phyloP scores from a whole-genome alignment of 2,113 vertebrate genomes.

The Spea bombifrons region DNA sequence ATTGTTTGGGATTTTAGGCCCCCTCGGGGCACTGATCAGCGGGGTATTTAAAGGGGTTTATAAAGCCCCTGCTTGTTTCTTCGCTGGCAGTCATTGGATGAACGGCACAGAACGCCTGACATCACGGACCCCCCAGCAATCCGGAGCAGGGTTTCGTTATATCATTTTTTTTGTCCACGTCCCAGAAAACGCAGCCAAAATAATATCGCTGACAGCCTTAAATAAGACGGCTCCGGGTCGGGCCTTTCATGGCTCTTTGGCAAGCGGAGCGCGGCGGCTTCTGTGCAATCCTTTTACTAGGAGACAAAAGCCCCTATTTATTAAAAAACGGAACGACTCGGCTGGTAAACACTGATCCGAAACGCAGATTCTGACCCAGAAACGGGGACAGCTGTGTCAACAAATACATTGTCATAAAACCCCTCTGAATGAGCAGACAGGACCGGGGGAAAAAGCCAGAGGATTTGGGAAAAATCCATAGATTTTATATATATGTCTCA shows the following conservation, averaged over 20 bases:
- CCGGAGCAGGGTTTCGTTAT: conserved; percentile 1
- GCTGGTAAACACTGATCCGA: not conserved
- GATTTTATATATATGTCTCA: not conserved
- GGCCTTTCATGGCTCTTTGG: conserved; percentile 16
- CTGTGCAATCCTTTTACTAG: conserved; percentile 12
- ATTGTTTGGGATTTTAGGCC: no score
- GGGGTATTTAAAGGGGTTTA: no score
- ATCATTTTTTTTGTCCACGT: not conserved
- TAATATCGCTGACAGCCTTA: not conserved
- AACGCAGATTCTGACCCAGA: not conserved
- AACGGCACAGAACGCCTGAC: not conserved
- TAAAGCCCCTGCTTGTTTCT: no score
- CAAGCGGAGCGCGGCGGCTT: conserved; percentile 6
- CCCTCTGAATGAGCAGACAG: not conserved
- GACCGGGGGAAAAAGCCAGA: not conserved
- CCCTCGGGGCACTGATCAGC: no score
- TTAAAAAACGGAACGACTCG: conserved; percentile 15
- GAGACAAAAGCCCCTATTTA: conserved; percentile 32
- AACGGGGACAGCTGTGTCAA: conserved; percentile 22
- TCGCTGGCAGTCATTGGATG: not conserved
- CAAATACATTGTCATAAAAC: not conserved
- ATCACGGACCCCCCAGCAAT: not conserved
- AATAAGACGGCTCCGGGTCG: not conserved
- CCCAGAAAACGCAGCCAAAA: not conserved
- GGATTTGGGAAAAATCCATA: not conserved